Evolutionary conservation across 1,140 invertebrate species (phyloP).

Genomic region (Fopius arisanus): DNA sequence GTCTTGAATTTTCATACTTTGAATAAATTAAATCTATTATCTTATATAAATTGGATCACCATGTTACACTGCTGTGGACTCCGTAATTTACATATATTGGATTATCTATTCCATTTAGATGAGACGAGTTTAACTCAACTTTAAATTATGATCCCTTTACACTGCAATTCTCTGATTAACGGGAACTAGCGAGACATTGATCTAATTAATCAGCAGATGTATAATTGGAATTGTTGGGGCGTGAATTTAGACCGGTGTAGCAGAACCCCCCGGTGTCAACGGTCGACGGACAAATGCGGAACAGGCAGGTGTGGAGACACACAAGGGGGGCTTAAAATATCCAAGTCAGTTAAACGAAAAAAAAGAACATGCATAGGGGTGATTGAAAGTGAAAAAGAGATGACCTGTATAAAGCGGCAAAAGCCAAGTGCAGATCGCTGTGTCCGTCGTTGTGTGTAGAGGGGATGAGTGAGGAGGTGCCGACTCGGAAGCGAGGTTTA

Average conservation of each 20-base stretch:
- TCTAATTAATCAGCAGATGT: background rate
- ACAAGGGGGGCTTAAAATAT: background rate
- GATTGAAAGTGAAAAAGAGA: background rate
- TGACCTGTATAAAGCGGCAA: background rate
- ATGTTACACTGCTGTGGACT: background rate
- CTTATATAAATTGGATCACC: background rate
- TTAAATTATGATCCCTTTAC: background rate
- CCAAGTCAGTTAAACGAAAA: background rate
- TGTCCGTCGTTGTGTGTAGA: constrained; percentile 7
- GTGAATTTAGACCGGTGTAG: background rate
- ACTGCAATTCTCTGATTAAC: background rate
- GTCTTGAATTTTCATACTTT: background rate
- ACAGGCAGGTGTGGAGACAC: background rate
- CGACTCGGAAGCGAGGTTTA: constrained; percentile 21
- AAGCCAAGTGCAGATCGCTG: background rate
- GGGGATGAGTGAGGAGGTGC: constrained; percentile 21
- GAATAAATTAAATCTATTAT: background rate
- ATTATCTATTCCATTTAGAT: background rate
- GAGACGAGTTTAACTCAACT: background rate
- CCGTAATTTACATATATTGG: background rate
- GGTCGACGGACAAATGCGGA: background rate
- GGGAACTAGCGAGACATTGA: background rate
- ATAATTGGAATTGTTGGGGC: background rate
- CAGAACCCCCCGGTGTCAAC: background rate
- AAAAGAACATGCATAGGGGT: background rate